Base-by-base conservation (phyloP, 2,888 invertebrate genomes). In the Aspidiotus rigidus region DNA sequence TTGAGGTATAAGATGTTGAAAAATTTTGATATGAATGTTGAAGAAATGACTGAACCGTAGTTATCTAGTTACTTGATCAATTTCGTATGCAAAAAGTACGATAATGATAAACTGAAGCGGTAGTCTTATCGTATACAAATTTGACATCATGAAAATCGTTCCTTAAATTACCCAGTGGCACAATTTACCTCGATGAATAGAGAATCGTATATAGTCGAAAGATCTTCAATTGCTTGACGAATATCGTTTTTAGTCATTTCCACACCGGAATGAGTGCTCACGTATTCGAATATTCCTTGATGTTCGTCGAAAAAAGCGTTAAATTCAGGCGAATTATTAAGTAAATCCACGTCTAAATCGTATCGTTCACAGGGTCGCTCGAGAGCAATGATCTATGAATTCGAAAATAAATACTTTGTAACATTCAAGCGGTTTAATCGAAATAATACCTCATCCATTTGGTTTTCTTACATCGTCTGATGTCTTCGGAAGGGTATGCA, bases 391-490 rank as follows among this genome's bases (percentile, higher is more conserved):
- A 59, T n/a, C 67, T 67, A 10, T 57, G 40, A 49, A 49, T 13
- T 49, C 6, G 49, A 49, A 49, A 49, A 49, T 3, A n/a, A 49
- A 6, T n/a, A n/a, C 3, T 13, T 1, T 2, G 49, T 6, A 49
- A 13, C 49, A 6, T 13, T 49, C 49, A 3, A 49, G 3, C 49
- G 11, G n/a, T 13, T 3, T 49, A 2, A 49, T 49, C 10, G n/a
- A 49, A 49, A 49, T 49, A 13, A 49, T 13, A 49, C 49, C n/a
- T n/a, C 49, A 49, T 49, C n/a, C n/a, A 6, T 49, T 3, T 13
- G 10, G n/a, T 49, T 49, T n/a, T 63, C 69, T 71, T 71, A 77
- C 64, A 79, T 80, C 73, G 13, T 80, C 78, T 0, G 91, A 78
- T 55, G 78, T 77, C 56, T 75, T 77, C 42, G 71, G n/a, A 55